A percentile compares a stretch with the other conserved stretches of the same genome.
Conservation (phyloP, 2,888 invertebrate genomes). For the Schrankia costaestrigalis region DNA sequence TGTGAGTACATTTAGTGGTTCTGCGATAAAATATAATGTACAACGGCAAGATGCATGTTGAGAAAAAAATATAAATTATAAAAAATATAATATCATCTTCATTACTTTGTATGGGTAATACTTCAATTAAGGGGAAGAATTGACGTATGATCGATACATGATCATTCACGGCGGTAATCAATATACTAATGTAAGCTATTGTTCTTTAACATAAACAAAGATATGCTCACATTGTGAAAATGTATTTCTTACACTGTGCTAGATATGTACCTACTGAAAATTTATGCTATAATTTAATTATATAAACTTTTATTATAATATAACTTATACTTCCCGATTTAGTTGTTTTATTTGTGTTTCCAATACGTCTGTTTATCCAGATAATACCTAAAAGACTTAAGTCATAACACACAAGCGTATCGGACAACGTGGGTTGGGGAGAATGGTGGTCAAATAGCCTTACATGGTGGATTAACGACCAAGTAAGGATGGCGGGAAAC, state of each 20-base stretch:
- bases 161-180: constrained; percentile 45
- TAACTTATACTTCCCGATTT: constrained; percentile 76
- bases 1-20: constrained; percentile 37
- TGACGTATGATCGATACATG: constrained; percentile 57
- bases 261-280: constrained; percentile 70
- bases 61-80: constrained; percentile 30
- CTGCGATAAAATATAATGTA: constrained; percentile 24
- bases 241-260: constrained; percentile 75
- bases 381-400: constrained; percentile 11
- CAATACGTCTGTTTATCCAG: no score
- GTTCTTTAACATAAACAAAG: constrained; percentile 49
- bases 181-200: constrained; percentile 57
- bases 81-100: constrained; percentile 30
- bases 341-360: constrained; percentile 44
- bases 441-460: no score
- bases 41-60: constrained; percentile 28
- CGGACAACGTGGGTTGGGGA: no score
- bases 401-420: no score
- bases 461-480: no score
- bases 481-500: no score
- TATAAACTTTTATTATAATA: constrained; percentile 74
- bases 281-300: constrained; percentile 76
- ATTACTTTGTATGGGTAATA: constrained; percentile 53
- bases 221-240: constrained; percentile 72
- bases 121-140: constrained; percentile 78